phyloP scores from a whole-genome alignment of 2,888 invertebrate genomes.

The Hydriomena furcata region DNA sequence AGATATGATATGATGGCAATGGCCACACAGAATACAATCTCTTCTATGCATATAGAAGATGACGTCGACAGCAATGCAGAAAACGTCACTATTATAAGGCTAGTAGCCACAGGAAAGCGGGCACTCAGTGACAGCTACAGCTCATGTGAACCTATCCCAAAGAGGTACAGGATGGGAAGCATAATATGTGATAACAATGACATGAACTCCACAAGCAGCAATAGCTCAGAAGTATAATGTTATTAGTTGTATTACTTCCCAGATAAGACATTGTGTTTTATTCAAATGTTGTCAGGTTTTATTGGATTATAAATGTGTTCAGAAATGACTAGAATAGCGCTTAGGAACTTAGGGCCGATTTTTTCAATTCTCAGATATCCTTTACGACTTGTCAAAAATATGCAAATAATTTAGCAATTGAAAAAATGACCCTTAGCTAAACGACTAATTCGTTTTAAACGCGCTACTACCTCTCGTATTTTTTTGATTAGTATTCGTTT shows the following conservation, averaged over 20 bases:
- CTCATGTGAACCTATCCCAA: constrained; percentile 65
- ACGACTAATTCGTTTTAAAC: constrained; percentile 10
- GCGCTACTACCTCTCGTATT: constrained; percentile 11
- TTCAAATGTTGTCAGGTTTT: constrained; percentile 16
- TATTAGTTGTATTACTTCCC: not conserved
- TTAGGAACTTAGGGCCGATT: constrained; percentile 6
- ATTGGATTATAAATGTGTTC: constrained; percentile 35
- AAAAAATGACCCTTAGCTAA: too few relatives aligned
- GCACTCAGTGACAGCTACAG: constrained; percentile 57
- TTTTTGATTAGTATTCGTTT: constrained; percentile 23
- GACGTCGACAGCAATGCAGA: constrained; percentile 51
- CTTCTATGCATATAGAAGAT: constrained; percentile 52
- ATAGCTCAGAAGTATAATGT: constrained; percentile 48
- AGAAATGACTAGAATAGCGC: constrained; percentile 22
- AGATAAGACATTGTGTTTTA: constrained; percentile 14
- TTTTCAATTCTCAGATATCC: too few relatives aligned
- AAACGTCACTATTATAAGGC: constrained; percentile 49
- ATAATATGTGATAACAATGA: constrained; percentile 50
- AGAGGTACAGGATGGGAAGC: constrained; percentile 55
- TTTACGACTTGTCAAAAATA: too few relatives aligned
- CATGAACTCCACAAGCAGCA: constrained; percentile 62
- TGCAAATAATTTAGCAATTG: too few relatives aligned
- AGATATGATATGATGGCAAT: constrained; percentile 44
- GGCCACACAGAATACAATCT: constrained; percentile 46
- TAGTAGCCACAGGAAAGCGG: constrained; percentile 58